A percentile compares a stretch with the other conserved stretches of the same genome.
Conservation (phyloP, 1,140 invertebrate species). For the Matsumurasca onukii region DNA sequence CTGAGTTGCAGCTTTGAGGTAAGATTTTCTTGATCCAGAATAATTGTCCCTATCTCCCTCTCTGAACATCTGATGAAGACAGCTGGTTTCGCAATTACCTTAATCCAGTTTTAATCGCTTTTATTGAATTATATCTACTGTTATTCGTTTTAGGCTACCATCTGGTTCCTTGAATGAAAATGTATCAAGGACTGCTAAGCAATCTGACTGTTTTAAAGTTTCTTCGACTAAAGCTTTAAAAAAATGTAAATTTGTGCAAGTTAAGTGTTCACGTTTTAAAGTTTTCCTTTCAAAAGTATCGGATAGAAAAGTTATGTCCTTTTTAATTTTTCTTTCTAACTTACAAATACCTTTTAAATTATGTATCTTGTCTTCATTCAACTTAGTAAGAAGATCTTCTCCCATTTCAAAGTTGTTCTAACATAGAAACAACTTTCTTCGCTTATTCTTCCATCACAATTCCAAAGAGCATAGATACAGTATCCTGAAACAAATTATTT, state of each 20-base stretch:
- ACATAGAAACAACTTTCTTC: no score
- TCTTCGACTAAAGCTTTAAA: conserved; percentile 32
- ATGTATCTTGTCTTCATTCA: no score
- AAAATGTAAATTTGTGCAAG: conserved; percentile 36
- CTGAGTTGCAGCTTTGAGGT: conserved; percentile 68
- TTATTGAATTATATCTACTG: conserved; percentile 37
- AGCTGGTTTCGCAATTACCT: conserved; percentile 41
- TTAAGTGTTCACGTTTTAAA: conserved; percentile 35
- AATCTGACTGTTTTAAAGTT: conserved; percentile 21
- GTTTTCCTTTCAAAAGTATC: not conserved
- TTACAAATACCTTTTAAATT: no score
- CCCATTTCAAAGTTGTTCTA: no score
- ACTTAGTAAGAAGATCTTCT: no score
- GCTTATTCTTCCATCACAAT: no score
- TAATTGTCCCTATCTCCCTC: conserved; percentile 69
- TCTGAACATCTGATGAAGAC: conserved; percentile 32
- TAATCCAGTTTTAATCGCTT: conserved; percentile 35
- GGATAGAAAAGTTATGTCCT: no score
- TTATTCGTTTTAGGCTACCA: conserved; percentile 29
- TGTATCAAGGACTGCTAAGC: conserved; percentile 33
- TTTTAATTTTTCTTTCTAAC: no score
- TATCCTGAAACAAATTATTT: no score
- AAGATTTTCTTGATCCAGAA: conserved; percentile 79
- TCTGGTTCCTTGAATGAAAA: conserved; percentile 29
- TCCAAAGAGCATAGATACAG: no score